Base-by-base conservation (phyloP, 2,888 invertebrate genomes). In the Xanthorhoe spadicearia region DNA sequence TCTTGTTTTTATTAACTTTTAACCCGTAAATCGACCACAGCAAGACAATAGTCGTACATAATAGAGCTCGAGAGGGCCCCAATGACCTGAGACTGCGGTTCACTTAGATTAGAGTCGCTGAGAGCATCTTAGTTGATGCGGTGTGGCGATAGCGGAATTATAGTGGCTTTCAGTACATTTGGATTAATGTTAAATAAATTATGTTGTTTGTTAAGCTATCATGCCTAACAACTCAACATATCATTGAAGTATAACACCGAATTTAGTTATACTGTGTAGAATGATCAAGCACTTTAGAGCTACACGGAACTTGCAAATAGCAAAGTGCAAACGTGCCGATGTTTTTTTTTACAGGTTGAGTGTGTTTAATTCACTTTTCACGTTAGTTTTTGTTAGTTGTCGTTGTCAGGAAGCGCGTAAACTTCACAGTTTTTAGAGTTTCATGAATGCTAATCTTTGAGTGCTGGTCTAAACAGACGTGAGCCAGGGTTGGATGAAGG, bases 11-110 rank as follows among this genome's bases (percentile, higher is more conserved):
- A 23, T 23, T 23, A 23, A 23, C 23, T 23, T 23, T 23, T 23
- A 23, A 23, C 23, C 23, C 23, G 23, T 23, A 23, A 4, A 23
- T 23, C 57, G 59, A 67, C 61, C 66, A 65, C 66, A 63, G 61
- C 60, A 63, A 57, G 63, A 71, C 67, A 67, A 68, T 65, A 57
- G 58, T 28, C 35, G 55, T 71, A 61, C 71, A 72, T 72, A 72
- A 71, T 74, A 56, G 69, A 72, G 58, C 66, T 65, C 53, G 57
- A 69, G 69, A 50, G 70, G 66, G 48, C 60, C 64, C 71, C 72
- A 72, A 71, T 71, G 69, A 72, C 65, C 71, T 64, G 64, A 71
- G 66, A 67, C 64, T 61, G 62, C 58, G 18, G 61, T 72, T 38
- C 54, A 65, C 57, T 59, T 17, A 69, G 70, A 69, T 72, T 68